These are phyloP conservation scores for Ailurus styani DNA, from an alignment of 2,113 vertebrate species.

Conservation along the genomic window DNA sequence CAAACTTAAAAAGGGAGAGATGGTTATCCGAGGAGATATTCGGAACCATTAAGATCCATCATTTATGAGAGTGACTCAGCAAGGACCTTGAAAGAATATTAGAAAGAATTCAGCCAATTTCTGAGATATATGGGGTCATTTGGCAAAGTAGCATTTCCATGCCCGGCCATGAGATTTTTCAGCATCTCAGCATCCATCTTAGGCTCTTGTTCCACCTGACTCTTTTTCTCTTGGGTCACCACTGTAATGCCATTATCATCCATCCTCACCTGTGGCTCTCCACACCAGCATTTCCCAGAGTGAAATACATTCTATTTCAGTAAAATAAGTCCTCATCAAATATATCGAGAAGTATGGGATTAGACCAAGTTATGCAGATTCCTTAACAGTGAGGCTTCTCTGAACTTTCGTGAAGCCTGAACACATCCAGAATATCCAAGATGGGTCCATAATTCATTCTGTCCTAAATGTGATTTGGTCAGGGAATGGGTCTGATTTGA, in stretches of 20 bases:
- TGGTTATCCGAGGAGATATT: slow-evolving; percentile 31
- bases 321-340: background rate
- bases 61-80: slow-evolving; percentile 63
- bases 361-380: background rate
- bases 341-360: background rate
- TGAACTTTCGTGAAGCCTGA: background rate
- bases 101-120: slow-evolving; percentile 66
- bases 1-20: slow-evolving; percentile 46
- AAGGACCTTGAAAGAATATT: slow-evolving; percentile 70
- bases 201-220: slow-evolving; percentile 2
- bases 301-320: slow-evolving; percentile 31
- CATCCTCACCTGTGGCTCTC: slow-evolving; percentile 42
- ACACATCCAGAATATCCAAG: background rate
- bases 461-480: background rate
- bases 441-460: too few species aligned
- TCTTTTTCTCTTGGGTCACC: slow-evolving; percentile 63
- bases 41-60: slow-evolving; percentile 59
- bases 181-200: slow-evolving; percentile 19
- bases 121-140: slow-evolving; percentile 58
- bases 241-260: slow-evolving; percentile 35
- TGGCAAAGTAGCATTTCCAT: slow-evolving; percentile 47
- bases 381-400: background rate
- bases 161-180: slow-evolving; percentile 39
- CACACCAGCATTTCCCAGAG: background rate
- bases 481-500: background rate